Conservation (phyloP, 2,113 vertebrate species). For the Columba janthina region DNA sequence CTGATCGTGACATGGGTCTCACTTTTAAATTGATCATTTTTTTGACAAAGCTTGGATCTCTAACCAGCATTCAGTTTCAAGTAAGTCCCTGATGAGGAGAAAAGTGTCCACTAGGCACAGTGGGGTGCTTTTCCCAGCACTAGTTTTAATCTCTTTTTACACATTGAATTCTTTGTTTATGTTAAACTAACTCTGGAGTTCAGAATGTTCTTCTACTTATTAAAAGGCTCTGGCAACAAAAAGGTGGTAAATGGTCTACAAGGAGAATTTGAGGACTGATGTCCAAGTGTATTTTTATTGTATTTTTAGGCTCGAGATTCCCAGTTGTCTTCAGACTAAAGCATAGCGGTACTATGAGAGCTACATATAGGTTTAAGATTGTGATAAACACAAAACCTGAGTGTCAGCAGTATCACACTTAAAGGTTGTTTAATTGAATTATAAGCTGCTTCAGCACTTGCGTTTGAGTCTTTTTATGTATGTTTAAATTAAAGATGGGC, state of each 20-base stretch:
- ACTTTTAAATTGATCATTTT: background rate
- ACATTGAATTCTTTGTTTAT: background rate
- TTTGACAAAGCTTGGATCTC: background rate
- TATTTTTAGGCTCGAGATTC: background rate
- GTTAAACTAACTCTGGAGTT: background rate
- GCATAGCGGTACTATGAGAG: background rate
- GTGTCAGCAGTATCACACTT: background rate
- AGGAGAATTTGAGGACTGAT: background rate
- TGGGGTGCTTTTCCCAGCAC: background rate
- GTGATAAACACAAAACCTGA: background rate
- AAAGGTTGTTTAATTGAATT: background rate
- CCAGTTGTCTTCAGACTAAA: background rate
- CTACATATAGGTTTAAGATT: background rate
- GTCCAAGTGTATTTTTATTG: background rate
- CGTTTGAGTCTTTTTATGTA: background rate
- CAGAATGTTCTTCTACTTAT: background rate
- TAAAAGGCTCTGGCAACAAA: background rate
- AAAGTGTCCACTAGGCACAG: background rate
- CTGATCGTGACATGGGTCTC: background rate
- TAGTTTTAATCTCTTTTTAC: background rate
- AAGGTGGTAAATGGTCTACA: background rate
- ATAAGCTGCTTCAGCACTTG: background rate
- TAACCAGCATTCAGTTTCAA: background rate
- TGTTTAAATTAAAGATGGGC: background rate
- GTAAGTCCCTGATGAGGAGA: background rate